These are phyloP conservation scores for Poeciliopsis presidionis DNA, from an alignment of 2,797 vertebrate species.

Conservation along the genomic window DNA sequence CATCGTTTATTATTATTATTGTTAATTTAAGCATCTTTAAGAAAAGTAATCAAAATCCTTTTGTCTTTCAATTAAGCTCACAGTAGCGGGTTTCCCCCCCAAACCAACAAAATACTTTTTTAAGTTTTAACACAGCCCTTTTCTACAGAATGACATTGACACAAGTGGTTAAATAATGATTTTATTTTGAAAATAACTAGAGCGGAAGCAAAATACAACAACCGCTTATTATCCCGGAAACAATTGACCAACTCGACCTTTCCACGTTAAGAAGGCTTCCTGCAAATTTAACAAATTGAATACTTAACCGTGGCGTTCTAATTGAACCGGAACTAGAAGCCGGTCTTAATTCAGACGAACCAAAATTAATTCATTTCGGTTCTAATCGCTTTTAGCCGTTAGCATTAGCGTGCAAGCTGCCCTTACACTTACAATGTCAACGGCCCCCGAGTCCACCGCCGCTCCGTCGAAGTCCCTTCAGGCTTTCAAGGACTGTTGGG, in stretches of 20 bases:
- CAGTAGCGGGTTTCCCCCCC: no score
- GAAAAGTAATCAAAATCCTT: no score
- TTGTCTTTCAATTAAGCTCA: no score
- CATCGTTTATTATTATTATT: no score
- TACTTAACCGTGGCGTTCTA: rapidly evolving
- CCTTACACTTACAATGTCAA: conserved; percentile 4
- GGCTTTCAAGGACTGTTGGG: conserved; percentile 66
- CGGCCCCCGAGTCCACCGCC: not conserved
- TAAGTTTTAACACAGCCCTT: no score
- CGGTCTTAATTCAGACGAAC: no score
- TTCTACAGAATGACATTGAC: no score
- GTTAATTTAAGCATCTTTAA: no score
- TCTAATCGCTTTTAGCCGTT: not conserved
- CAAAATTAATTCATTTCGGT: not conserved
- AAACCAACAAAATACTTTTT: no score
- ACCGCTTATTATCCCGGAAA: conserved; percentile 35
- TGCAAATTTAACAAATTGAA: no score
- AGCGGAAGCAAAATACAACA: not conserved
- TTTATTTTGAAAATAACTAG: conserved; percentile 52
- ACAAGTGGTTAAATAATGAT: not conserved
- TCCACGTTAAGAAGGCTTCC: not conserved
- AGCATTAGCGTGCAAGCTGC: conserved; percentile 1
- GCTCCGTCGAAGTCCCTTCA: not conserved
- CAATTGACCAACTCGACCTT: not conserved
- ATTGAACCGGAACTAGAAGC: not conserved